Evolutionary conservation across 2,888 invertebrate species (phyloP), one percentile per base, ranked within the genome.

Genomic region (Antheraea yamamai): DNA sequence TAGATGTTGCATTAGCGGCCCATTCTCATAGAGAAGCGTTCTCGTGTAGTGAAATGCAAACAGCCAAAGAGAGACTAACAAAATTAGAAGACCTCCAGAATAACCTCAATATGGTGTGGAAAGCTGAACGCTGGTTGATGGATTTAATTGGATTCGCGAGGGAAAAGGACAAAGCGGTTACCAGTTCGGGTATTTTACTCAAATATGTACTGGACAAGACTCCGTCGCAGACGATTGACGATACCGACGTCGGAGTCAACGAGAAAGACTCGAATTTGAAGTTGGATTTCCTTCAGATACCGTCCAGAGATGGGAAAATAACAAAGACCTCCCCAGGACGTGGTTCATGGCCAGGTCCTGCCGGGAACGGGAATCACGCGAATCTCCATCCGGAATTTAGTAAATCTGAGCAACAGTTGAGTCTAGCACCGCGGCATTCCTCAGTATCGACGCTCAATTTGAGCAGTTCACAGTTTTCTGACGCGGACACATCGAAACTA

Each of bases 1-100:
- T 99, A 87, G 99, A 99, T 84, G 97, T 98, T 0, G 97, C 98
- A 0, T 95, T 98, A 81, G 99, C 99, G 4, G 98, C 98, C 79
- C 99, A 99, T 87, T 97, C 97, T 55, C 98, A 98, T 81, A 95
- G 99, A 83, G 98, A 99, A 95, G 99, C 99, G 0, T 99, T 99
- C 90, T 99, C 98, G 4, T 97, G 97, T 75, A 96, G 96, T 7
- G 99, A 99, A 89, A 91, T 99, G 47, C 97, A 97, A 78, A 96
- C 96, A 4, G 98, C 99, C 75, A 98, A 98, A 90, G 98, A 98
- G 83, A 96, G 98, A 76, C 93, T 99, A 66, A 95, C 96, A 0
- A 97, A 97, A 84, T 92, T 99, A 51, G 97, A 98, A 86, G 97
- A 98, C 74, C 96, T 99, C 68, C 99, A 99, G 87, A 95, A 96